These are phyloP conservation scores for Drosophila hydei DNA, from an alignment of 1,140 invertebrate genomes.

Conservation along the genomic window DNA sequence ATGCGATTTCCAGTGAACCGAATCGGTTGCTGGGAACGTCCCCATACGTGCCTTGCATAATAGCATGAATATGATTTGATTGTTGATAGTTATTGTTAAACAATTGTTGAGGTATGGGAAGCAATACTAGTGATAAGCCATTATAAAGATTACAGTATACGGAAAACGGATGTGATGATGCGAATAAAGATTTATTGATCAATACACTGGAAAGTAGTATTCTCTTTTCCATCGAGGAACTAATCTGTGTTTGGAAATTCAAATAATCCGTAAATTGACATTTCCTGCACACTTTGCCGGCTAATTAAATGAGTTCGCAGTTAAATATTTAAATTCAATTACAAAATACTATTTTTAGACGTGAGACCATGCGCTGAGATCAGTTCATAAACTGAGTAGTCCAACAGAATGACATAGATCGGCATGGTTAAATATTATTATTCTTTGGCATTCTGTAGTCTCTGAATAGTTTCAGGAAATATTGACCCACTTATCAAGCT, in stretches of 20 bases:
- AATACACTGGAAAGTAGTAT: too few relatives aligned
- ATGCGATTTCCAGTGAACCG: constrained; percentile 31
- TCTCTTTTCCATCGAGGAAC: background rate
- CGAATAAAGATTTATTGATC: background rate
- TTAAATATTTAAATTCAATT: background rate
- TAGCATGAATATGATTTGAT: background rate
- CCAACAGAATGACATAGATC: too few relatives aligned
- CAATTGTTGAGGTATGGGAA: constrained; percentile 1
- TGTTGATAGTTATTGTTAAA: background rate
- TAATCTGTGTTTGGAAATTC: background rate
- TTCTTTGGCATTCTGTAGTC: background rate
- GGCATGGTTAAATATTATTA: too few relatives aligned
- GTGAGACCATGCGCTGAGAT: background rate
- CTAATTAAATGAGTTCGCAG: background rate
- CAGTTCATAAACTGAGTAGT: background rate
- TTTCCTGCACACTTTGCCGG: constrained; percentile 20
- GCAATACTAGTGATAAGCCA: constrained; percentile 16
- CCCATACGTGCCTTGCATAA: constrained; percentile 27
- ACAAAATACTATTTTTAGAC: constrained; percentile 14
- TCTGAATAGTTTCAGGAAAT: background rate
- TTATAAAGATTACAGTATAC: constrained; percentile 3
- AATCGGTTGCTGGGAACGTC: constrained; percentile 8
- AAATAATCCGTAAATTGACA: constrained; percentile 19
- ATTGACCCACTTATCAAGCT: background rate
- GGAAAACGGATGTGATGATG: constrained; percentile 1